Conservation (phyloP, 2,113 vertebrate genomes). For the Ictalurus punctatus region DNA sequence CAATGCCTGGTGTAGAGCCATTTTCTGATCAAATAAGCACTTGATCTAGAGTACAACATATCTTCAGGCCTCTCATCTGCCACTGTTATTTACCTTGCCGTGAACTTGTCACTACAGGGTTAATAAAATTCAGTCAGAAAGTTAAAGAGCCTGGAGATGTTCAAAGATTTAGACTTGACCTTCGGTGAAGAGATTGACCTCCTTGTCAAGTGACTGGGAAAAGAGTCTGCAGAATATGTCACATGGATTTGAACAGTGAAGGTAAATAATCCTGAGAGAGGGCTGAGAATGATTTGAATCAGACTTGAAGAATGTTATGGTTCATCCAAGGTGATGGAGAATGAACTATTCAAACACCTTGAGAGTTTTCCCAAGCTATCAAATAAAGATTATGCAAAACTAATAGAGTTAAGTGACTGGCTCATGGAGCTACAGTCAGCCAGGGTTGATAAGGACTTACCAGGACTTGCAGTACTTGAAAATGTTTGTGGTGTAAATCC, state of each 20-base stretch:
- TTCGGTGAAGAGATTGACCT: constrained; percentile 33
- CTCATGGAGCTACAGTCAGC: not conserved
- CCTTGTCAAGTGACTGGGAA: constrained; percentile 30
- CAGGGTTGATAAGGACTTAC: no score
- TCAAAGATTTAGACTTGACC: not conserved
- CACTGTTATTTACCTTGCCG: no score
- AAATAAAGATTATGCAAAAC: not conserved
- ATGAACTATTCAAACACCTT: not conserved
- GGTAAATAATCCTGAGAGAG: no score
- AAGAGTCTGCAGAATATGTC: constrained; percentile 22
- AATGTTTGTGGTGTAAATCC: not conserved
- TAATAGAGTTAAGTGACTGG: not conserved
- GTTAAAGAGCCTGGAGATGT: no score
- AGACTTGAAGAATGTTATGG: not conserved
- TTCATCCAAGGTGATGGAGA: not conserved
- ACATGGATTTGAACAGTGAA: not conserved
- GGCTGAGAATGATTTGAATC: not conserved
- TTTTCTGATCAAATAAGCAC: no score
- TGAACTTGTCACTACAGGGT: no score
- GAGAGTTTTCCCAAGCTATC: not conserved
- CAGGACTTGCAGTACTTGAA: not conserved
- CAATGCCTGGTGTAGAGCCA: no score
- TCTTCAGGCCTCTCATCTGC: no score
- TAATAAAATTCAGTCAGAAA: no score
- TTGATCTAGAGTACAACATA: no score